Evolutionary conservation across 2,797 vertebrate genomes (phyloP).

Genomic region (Sphenodon punctatus): DNA sequence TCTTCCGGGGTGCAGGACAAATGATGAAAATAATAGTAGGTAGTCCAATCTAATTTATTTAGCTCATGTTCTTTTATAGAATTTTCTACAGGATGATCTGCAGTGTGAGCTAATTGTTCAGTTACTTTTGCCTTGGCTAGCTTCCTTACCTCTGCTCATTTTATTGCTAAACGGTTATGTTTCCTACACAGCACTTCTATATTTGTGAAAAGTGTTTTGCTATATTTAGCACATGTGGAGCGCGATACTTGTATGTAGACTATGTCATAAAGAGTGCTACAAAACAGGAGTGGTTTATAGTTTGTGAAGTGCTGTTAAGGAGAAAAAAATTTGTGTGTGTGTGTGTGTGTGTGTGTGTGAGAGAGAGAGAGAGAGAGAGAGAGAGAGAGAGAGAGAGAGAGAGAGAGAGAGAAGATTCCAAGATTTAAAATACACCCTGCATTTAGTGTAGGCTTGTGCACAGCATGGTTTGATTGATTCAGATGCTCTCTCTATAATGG

Average conservation of each 20-base stretch:
- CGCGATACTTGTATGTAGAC: neutral
- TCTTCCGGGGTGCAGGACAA: too few relatives aligned
- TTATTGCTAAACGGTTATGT: neutral
- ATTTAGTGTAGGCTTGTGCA: neutral
- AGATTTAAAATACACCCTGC: neutral
- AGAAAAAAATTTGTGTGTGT: neutral
- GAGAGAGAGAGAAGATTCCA: neutral
- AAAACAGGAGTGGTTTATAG: neutral
- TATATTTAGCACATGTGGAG: neutral
- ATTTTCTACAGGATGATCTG: neutral
- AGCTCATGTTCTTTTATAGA: neutral
- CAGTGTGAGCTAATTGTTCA: too few relatives aligned
- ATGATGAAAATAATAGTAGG: neutral
- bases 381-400: too few relatives aligned
- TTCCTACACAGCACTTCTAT: neutral
- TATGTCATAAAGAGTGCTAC: neutral
- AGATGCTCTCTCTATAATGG: neutral
- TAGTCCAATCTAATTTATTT: neutral
- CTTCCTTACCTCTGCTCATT: too few relatives aligned
- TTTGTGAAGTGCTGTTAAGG: neutral
- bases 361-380: too few relatives aligned
- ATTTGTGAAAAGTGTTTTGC: neutral
- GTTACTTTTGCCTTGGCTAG: too few relatives aligned
- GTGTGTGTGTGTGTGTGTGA: neutral
- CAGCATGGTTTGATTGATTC: too few relatives aligned